phyloP scores from a whole-genome alignment of 2,797 vertebrate species.

The Phoebastria nigripes region DNA sequence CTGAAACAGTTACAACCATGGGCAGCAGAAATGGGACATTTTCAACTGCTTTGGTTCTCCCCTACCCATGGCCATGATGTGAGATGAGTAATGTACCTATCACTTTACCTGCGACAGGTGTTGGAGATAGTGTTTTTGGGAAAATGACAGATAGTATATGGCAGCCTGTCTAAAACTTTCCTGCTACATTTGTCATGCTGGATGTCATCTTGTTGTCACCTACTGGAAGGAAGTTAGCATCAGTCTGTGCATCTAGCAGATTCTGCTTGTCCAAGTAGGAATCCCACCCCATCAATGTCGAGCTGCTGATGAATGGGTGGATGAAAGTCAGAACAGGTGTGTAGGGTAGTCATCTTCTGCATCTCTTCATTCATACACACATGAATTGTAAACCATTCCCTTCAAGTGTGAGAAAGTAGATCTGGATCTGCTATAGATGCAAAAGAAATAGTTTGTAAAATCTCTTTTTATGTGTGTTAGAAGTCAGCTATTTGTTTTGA shows the following conservation, averaged over 20 bases:
- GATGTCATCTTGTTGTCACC: not conserved
- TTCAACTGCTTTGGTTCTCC: not conserved
- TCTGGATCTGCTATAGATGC: not conserved
- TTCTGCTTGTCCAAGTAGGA: not conserved
- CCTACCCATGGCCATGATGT: not conserved
- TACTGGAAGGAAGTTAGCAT: not conserved
- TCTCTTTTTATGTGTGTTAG: not conserved
- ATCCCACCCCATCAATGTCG: fast-evolving
- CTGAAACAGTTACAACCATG: not conserved
- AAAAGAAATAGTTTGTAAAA: not conserved
- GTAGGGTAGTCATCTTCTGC: not conserved
- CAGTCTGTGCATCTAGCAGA: not conserved
- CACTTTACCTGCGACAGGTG: not conserved
- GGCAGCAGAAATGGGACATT: not conserved
- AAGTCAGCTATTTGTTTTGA: not conserved
- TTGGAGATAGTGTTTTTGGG: not conserved
- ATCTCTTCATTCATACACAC: not conserved
- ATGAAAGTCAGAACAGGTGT: not conserved
- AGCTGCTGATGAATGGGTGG: not conserved
- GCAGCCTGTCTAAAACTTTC: not conserved
- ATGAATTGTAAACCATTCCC: not conserved
- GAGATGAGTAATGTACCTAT: not conserved
- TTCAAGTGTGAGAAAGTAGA: not conserved
- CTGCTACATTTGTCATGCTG: not conserved
- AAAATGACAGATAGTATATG: not conserved